These are phyloP conservation scores for Orycteropus afer DNA, from an alignment of 2,113 vertebrate genomes.

Conservation along the genomic window DNA sequence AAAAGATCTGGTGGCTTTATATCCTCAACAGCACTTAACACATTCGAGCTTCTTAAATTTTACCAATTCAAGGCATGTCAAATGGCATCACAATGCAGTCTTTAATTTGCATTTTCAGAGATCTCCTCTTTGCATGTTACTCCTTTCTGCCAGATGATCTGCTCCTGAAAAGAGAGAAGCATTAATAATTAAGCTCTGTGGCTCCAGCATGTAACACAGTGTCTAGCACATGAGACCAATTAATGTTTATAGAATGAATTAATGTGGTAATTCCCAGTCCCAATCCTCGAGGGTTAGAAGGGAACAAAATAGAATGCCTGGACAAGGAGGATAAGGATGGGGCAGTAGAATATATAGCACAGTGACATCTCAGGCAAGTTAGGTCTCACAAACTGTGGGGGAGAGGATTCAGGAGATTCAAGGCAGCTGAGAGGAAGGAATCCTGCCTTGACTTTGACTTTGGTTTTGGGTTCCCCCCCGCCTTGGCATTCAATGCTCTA, in stretches of 20 bases:
- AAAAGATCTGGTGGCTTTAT: not conserved
- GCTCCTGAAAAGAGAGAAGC: not conserved
- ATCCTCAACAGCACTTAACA: not conserved
- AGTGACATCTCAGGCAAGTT: not conserved
- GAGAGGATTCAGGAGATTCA: not conserved
- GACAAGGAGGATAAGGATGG: not conserved
- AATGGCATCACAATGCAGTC: not conserved
- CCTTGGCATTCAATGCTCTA: not conserved
- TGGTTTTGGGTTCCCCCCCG: not conserved
- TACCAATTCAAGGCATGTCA: not conserved
- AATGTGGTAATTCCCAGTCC: not conserved
- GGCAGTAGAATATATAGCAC: rapidly evolving
- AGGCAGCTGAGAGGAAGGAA: not conserved
- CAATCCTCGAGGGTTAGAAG: not conserved
- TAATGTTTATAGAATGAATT: not conserved
- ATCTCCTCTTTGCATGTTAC: not conserved
- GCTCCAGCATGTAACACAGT: not conserved
- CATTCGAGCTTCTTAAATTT: not conserved
- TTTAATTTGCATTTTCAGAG: conserved; percentile 14
- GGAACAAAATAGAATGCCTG: not conserved
- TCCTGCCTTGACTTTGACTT: not conserved
- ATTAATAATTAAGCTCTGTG: not conserved
- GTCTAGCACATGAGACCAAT: not conserved
- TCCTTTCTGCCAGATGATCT: not conserved
- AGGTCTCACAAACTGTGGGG: not conserved